phyloP scores from a whole-genome alignment of 2,888 invertebrate species.

The Ophonus ardosiacus region DNA sequence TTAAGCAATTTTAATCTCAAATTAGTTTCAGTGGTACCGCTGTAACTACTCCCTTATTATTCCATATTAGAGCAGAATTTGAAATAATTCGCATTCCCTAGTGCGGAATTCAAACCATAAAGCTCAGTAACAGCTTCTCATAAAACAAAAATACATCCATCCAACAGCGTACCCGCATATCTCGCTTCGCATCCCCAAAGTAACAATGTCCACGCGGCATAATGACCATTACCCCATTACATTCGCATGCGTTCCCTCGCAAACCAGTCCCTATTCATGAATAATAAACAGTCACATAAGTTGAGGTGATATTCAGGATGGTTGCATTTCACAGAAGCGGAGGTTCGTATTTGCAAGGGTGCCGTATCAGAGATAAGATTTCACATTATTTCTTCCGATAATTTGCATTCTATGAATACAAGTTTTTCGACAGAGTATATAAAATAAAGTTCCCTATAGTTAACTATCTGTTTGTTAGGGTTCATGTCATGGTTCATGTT shows the following conservation, averaged over 20 bases:
- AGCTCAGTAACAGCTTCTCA: not conserved
- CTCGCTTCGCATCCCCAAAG: slow-evolving; percentile 28
- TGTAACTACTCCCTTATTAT: slow-evolving; percentile 20
- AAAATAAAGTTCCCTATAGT: too few relatives aligned
- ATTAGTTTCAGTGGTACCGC: slow-evolving; percentile 14
- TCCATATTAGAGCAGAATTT: slow-evolving; percentile 29
- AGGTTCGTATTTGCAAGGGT: too few relatives aligned
- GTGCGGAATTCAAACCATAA: slow-evolving; percentile 37
- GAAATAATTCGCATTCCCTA: slow-evolving; percentile 16
- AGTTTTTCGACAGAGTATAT: too few relatives aligned
- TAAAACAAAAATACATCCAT: slow-evolving; percentile 37
- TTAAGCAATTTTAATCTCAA: not conserved
- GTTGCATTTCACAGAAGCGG: too few relatives aligned
- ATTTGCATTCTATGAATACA: too few relatives aligned
- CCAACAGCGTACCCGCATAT: slow-evolving; percentile 8
- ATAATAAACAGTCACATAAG: slow-evolving; percentile 46
- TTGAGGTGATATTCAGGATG: not conserved
- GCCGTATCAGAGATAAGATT: too few relatives aligned
- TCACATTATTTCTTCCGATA: too few relatives aligned
- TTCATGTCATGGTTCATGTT: too few relatives aligned
- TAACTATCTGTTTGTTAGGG: too few relatives aligned
- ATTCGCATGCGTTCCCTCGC: slow-evolving; percentile 10
- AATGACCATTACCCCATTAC: slow-evolving; percentile 48
- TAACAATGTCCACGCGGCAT: slow-evolving; percentile 44
- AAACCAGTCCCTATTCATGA: slow-evolving; percentile 31